A percentile compares a stretch with the other conserved stretches of the same genome.
Evolutionary conservation across 2,113 vertebrate species (phyloP).

Genomic region (Dicaeum eximium): DNA sequence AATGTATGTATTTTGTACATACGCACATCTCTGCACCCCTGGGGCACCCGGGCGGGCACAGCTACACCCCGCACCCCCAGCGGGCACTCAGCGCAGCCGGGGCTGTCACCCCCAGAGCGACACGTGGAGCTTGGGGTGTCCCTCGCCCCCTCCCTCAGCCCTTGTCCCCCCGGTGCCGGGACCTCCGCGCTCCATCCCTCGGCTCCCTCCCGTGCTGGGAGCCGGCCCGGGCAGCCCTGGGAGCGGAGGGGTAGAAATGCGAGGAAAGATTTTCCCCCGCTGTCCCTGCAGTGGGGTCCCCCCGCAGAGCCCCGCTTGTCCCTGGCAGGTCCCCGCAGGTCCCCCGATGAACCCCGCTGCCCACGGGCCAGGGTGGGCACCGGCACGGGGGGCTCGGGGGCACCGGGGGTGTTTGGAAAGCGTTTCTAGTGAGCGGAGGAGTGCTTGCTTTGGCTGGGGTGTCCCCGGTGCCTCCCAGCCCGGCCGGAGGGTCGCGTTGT

Average conservation of each 20-base stretch:
- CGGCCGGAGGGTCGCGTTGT: accelerated
- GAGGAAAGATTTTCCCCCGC: not conserved
- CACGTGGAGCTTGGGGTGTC: too few species aligned
- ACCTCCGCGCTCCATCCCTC: accelerated
- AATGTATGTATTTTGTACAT: accelerated
- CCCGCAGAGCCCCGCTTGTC: too few species aligned
- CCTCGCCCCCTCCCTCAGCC: too few species aligned
- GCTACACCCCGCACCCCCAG: accelerated
- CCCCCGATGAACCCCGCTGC: accelerated
- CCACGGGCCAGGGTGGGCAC: not conserved
- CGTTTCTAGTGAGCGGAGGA: accelerated
- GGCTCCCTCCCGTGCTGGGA: not conserved
- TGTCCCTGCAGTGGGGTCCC: accelerated
- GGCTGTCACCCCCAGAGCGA: not conserved
- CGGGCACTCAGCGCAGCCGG: not conserved
- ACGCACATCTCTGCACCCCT: accelerated
- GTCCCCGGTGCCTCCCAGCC: not conserved
- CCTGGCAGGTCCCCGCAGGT: not conserved
- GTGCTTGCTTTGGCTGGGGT: accelerated
- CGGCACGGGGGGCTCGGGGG: not conserved
- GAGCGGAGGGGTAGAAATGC: accelerated
- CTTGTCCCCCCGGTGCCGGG: accelerated
- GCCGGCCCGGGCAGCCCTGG: not conserved
- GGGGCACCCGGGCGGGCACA: accelerated
- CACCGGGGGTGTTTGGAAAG: not conserved